A percentile compares a stretch with the other conserved stretches of the same genome.
phyloP scores from a whole-genome alignment of 1,140 invertebrate genomes.

The Trachymyrmex septentrionalis region DNA sequence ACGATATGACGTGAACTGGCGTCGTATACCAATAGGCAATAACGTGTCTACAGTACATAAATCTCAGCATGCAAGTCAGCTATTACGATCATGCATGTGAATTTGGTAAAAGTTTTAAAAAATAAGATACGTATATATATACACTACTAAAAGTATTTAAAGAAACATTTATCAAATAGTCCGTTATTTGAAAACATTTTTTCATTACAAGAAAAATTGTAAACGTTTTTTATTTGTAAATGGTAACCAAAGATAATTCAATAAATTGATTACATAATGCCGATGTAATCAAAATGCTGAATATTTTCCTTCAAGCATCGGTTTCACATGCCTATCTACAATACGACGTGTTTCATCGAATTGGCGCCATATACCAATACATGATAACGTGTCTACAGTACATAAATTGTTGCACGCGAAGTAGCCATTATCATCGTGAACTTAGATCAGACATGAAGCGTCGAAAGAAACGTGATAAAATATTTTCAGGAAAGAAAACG shows the following conservation, averaged over 20 bases:
- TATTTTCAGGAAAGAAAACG: constrained; percentile 44
- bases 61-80: constrained; percentile 68
- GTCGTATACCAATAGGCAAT: constrained; percentile 72
- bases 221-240: not conserved
- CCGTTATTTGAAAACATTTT: not conserved
- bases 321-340: constrained; percentile 1
- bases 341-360: constrained; percentile 38
- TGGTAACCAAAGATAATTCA: not conserved
- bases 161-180: not conserved
- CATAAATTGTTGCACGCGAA: constrained; percentile 64
- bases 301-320: not conserved
- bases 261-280: constrained; percentile 1
- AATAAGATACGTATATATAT: not conserved
- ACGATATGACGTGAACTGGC: constrained; percentile 63
- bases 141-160: not conserved
- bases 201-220: not conserved
- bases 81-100: constrained; percentile 58
- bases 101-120: constrained; percentile 32
- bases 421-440: constrained; percentile 53
- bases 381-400: constrained; percentile 65
- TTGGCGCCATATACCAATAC: constrained; percentile 55
- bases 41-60: constrained; percentile 73
- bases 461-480: constrained; percentile 55
- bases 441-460: constrained; percentile 44
- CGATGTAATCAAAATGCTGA: not conserved